phyloP scores from a whole-genome alignment of 2,797 vertebrate species.

The Malurus splendens region DNA sequence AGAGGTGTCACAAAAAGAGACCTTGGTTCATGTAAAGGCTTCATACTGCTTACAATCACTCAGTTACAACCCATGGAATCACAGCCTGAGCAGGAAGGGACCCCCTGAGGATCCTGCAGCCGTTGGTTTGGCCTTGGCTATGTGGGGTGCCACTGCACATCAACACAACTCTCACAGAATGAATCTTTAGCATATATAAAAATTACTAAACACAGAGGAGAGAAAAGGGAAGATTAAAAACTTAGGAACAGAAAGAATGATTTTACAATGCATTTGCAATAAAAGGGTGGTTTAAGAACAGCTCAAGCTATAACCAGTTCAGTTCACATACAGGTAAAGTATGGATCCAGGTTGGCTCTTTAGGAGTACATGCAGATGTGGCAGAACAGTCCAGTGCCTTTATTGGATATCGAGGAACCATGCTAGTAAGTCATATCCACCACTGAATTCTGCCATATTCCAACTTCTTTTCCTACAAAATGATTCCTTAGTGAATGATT shows the following conservation, averaged over 20 bases:
- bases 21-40: not conserved
- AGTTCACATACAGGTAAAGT: not conserved
- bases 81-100: not conserved
- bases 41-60: not conserved
- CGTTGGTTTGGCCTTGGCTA: not conserved
- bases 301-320: not conserved
- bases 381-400: not conserved
- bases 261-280: not conserved
- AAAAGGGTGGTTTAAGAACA: not conserved
- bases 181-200: not conserved
- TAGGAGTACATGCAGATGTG: not conserved
- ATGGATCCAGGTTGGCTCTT: not conserved
- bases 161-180: not conserved
- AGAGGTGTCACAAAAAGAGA: not conserved
- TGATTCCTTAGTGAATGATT: not conserved
- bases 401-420: not conserved
- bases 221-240: not conserved
- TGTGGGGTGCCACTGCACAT: not conserved
- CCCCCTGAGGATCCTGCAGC: not conserved
- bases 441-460: not conserved
- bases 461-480: not conserved
- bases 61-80: not conserved
- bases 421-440: not conserved
- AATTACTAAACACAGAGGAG: not conserved
- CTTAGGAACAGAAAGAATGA: not conserved